phyloP scores from a whole-genome alignment of 2,113 vertebrate species.

The Dolichotis patagonum region DNA sequence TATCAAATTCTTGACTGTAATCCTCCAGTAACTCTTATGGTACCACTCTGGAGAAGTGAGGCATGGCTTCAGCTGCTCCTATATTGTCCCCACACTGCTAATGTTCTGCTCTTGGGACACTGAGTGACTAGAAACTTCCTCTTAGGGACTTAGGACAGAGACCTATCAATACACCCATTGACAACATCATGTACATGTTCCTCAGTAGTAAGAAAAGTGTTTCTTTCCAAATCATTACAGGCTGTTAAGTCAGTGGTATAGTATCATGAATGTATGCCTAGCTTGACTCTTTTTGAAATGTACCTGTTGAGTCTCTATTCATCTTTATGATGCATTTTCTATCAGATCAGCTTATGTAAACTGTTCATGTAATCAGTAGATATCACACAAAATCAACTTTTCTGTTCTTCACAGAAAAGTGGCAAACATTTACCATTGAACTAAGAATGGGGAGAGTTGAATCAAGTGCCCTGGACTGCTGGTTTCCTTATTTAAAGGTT shows the following conservation, averaged over 20 bases:
- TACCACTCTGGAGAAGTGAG: slow-evolving; percentile 75
- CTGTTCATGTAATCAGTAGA: slow-evolving; percentile 67
- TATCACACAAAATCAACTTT: neutral
- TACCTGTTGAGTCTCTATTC: slow-evolving; percentile 69
- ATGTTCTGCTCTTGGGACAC: slow-evolving; percentile 72
- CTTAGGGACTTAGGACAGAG: slow-evolving; percentile 74
- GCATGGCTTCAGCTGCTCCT: slow-evolving; percentile 60
- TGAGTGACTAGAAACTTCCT: slow-evolving; percentile 64
- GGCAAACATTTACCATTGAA: neutral
- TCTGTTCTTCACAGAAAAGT: neutral
- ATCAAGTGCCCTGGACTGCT: neutral
- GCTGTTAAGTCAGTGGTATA: slow-evolving; percentile 74
- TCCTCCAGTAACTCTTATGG: slow-evolving; percentile 61
- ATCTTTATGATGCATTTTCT: slow-evolving; percentile 66
- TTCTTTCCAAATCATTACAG: slow-evolving; percentile 85
- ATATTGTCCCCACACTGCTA: slow-evolving; percentile 65
- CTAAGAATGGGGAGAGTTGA: neutral
- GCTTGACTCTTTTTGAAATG: slow-evolving; percentile 49
- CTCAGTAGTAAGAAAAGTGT: slow-evolving; percentile 72
- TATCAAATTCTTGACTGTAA: slow-evolving; percentile 80
- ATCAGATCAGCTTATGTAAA: slow-evolving; percentile 35
- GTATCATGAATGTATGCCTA: slow-evolving; percentile 76
- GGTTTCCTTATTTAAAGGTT: neutral
- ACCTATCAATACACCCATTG: slow-evolving; percentile 41
- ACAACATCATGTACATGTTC: slow-evolving; percentile 42